These are phyloP conservation scores for Sorex araneus DNA, from an alignment of 2,113 vertebrate species.

Conservation along the genomic window DNA sequence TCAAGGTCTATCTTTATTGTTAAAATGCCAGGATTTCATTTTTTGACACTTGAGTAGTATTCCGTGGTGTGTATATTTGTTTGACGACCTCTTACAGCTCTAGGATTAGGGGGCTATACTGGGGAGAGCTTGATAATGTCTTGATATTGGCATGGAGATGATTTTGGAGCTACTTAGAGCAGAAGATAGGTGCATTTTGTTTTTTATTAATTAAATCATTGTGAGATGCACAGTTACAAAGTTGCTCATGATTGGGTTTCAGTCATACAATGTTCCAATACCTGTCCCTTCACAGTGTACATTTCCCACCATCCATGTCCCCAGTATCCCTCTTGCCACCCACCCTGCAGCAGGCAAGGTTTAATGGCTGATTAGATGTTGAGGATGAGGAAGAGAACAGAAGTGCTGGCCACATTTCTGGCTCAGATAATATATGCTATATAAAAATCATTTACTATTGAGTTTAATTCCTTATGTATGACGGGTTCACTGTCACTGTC, in stretches of 20 bases:
- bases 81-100: background rate
- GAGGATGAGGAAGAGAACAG: background rate
- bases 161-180: background rate
- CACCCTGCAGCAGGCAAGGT: background rate
- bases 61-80: background rate
- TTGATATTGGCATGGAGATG: background rate
- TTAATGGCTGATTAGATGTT: background rate
- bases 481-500: no score
- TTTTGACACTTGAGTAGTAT: background rate
- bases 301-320: no score
- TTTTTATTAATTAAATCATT: no score
- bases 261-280: no score
- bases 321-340: no score
- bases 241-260: no score
- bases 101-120: background rate
- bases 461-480: background rate
- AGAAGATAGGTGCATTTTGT: background rate
- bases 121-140: background rate
- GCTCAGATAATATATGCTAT: background rate
- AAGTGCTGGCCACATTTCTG: conserved; percentile 18
- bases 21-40: background rate
- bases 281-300: no score
- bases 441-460: conserved; percentile 12
- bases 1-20: background rate
- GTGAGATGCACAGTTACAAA: no score